Evolutionary conservation across 30 jellyfish, hydroid and myxozoan genomes (phyloP).

Genomic region (Clytia hemisphaerica): DNA sequence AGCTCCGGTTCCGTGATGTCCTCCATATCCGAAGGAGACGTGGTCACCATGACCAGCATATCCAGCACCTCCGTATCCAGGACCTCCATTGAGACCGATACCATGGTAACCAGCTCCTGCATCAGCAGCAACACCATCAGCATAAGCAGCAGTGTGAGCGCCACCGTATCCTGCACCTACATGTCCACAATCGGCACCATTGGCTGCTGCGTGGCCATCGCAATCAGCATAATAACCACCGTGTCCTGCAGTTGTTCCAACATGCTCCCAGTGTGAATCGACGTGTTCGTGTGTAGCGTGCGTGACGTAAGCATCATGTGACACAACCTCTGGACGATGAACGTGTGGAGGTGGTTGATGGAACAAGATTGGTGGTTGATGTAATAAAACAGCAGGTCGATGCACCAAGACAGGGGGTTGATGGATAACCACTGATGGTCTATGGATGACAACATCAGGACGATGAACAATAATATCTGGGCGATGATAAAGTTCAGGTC

Average conservation of each 20-base stretch:
- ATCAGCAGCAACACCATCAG: slow-evolving; percentile 42
- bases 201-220: slow-evolving; percentile 30
- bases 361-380: slow-evolving; percentile 90
- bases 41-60: neutral
- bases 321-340: slow-evolving; percentile 85
- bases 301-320: slow-evolving; percentile 80
- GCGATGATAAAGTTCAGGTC: slow-evolving; percentile 94
- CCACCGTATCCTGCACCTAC: slow-evolving; percentile 38
- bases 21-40: slow-evolving; percentile 26
- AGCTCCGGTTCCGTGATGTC: too few species aligned
- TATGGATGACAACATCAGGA: slow-evolving; percentile 92
- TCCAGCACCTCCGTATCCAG: slow-evolving; percentile 37
- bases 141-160: slow-evolving; percentile 47
- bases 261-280: slow-evolving; percentile 80
- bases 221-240: slow-evolving; percentile 52
- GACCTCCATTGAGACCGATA: slow-evolving; percentile 52
- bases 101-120: slow-evolving; percentile 51
- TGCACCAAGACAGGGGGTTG: slow-evolving; percentile 96
- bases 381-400: slow-evolving; percentile 92
- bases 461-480: slow-evolving; percentile 94
- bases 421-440: slow-evolving; percentile 95
- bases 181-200: slow-evolving; percentile 43
- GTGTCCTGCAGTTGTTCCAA: slow-evolving; percentile 56
- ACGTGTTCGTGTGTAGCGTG: slow-evolving; percentile 86
- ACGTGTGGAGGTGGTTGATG: slow-evolving; percentile 95